phyloP scores from a whole-genome alignment of 2,888 invertebrate species.

The Eupithecia inturbata region DNA sequence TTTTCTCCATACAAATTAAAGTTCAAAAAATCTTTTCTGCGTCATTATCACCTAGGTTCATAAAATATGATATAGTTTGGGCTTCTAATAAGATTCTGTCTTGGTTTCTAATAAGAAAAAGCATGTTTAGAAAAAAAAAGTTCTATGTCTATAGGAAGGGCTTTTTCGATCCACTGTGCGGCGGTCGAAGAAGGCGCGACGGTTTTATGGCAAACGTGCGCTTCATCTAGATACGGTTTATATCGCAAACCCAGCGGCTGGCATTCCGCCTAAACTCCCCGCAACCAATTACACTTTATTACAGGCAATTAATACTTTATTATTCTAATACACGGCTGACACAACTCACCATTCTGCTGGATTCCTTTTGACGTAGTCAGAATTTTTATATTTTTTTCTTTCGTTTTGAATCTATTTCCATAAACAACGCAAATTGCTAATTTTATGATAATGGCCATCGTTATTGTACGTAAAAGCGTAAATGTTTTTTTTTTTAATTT shows the following conservation, averaged over 20 bases:
- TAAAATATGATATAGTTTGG: no score
- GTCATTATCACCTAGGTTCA: no score
- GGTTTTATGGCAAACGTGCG: slow-evolving; percentile 54
- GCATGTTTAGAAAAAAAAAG: no score
- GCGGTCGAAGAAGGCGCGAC: slow-evolving; percentile 53
- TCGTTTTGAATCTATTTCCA: slow-evolving; percentile 28
- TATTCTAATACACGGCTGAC: slow-evolving; percentile 54
- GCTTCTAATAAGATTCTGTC: no score
- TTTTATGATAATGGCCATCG: slow-evolving; percentile 31
- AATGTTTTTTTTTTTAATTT: slow-evolving; percentile 22
- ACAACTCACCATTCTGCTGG: slow-evolving; percentile 27
- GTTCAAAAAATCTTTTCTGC: no score
- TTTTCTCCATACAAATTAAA: no score
- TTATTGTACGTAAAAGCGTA: slow-evolving; percentile 21
- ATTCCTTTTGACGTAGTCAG: slow-evolving; percentile 27
- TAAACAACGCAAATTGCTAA: slow-evolving; percentile 29
- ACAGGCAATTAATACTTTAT: slow-evolving; percentile 58
- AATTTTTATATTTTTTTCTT: slow-evolving; percentile 19
- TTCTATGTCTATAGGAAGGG: no score
- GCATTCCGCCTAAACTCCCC: slow-evolving; percentile 57
- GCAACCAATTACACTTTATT: slow-evolving; percentile 56
- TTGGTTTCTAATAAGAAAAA: no score
- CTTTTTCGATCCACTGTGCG: slow-evolving; percentile 73
- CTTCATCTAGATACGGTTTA: slow-evolving; percentile 56
- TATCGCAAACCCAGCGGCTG: slow-evolving; percentile 50